Percentiles rank a stretch among this genome's conserved stretches.
phyloP scores from a whole-genome alignment of 2,113 vertebrate genomes.

The Carassius auratus region DNA sequence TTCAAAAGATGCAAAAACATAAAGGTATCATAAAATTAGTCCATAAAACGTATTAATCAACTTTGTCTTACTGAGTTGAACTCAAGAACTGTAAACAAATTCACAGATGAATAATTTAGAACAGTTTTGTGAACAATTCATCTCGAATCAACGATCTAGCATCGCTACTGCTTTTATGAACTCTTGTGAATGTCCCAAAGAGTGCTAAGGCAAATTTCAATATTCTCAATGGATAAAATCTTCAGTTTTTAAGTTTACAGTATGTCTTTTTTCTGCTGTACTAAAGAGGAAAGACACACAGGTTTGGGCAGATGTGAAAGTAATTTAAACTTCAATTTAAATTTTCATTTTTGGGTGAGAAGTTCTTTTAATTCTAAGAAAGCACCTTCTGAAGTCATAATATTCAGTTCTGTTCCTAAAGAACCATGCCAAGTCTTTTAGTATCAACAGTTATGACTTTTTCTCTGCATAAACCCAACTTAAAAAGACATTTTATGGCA shows the following conservation, averaged over 20 bases:
- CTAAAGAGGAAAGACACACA: not conserved
- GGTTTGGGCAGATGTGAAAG: not conserved
- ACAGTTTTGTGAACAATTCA: not conserved
- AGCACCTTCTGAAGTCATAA: not conserved
- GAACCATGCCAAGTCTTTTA: not conserved
- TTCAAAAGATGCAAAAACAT: not conserved
- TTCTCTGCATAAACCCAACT: not conserved
- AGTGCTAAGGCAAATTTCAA: not conserved
- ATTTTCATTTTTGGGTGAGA: not conserved
- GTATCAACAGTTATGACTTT: not conserved
- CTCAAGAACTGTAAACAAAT: not conserved
- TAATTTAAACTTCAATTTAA: not conserved
- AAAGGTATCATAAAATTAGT: not conserved
- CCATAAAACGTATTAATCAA: too few species aligned
- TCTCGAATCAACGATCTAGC: not conserved
- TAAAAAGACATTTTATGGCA: not conserved
- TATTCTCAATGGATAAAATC: not conserved
- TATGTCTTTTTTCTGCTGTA: not conserved
- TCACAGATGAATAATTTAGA: not conserved
- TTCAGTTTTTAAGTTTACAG: not conserved
- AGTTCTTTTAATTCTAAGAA: not conserved
- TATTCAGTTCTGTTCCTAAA: not conserved
- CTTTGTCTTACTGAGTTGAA: not conserved
- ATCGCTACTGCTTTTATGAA: not conserved
- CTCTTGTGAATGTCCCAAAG: not conserved